A percentile compares a stretch with the other conserved stretches of the same genome.
phyloP scores from a whole-genome alignment of 2,797 vertebrate genomes.

The Neomorphus geoffroyi region DNA sequence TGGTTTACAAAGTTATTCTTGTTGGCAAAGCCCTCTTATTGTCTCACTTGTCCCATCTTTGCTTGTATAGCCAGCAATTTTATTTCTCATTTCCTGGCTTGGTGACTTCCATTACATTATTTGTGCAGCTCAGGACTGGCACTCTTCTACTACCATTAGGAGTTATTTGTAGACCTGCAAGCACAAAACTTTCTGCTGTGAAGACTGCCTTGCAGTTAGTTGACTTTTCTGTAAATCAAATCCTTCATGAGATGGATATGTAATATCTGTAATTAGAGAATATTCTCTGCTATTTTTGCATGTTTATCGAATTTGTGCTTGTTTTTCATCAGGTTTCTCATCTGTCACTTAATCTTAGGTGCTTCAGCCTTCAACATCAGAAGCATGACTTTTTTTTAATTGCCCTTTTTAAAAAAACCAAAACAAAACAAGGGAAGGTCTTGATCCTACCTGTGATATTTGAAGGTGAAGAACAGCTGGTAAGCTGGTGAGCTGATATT shows the following conservation, averaged over 20 bases:
- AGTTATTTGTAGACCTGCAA: conserved; percentile 18
- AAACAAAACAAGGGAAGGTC: no score
- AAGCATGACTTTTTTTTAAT: not conserved
- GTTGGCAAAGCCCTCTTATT: not conserved
- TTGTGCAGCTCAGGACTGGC: not conserved
- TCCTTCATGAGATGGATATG: not conserved
- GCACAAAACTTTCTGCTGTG: not conserved
- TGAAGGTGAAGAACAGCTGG: not conserved
- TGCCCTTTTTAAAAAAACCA: not conserved
- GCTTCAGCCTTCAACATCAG: not conserved
- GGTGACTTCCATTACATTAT: not conserved
- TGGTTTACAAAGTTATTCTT: not conserved
- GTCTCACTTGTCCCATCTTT: not conserved
- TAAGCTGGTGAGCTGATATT: not conserved
- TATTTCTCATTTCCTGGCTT: conserved; percentile 12
- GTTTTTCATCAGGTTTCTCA: not conserved
- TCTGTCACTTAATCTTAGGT: not conserved
- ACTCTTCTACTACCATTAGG: conserved; percentile 12
- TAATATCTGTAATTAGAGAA: not conserved
- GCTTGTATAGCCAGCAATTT: not conserved
- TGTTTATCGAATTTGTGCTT: not conserved
- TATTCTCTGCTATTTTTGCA: not conserved
- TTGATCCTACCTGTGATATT: not conserved
- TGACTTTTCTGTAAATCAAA: not conserved
- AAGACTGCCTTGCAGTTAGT: not conserved